phyloP scores from a whole-genome alignment of 2,797 vertebrate species.

The Sebastes flavidus region DNA sequence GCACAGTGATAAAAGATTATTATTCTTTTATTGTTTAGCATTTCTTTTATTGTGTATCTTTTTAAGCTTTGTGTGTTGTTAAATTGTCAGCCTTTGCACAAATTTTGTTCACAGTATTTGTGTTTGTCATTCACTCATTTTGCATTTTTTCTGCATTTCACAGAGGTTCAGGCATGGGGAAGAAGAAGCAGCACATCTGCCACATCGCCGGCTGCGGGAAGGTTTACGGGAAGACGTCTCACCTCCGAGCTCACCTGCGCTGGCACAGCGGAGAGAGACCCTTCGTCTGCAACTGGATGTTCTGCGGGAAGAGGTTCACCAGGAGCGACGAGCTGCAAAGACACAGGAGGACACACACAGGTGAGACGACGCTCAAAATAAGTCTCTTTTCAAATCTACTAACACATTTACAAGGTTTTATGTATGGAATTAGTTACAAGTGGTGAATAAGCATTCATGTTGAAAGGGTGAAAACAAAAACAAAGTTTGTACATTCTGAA shows the following conservation, averaged over 20 bases:
- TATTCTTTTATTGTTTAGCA: not conserved
- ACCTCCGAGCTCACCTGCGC: constrained; percentile 96
- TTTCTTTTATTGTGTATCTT: not conserved
- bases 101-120: not conserved
- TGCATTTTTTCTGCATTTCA: not conserved
- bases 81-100: no score
- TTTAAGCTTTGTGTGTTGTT: not conserved
- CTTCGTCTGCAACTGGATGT: constrained; percentile 98
- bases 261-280: constrained; percentile 99
- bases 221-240: constrained; percentile 95
- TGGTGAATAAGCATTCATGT: not conserved
- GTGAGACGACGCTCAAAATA: constrained; percentile 63
- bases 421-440: not conserved
- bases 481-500: not conserved
- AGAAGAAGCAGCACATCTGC: constrained; percentile 97
- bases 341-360: constrained; percentile 98
- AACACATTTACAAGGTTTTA: not conserved
- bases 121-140: not conserved
- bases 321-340: constrained; percentile 98
- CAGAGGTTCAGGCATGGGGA: constrained; percentile 95
- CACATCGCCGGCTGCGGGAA: constrained; percentile 92
- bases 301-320: constrained; percentile 98
- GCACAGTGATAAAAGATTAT: not conserved
- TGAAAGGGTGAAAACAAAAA: not conserved
- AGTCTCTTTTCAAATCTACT: not conserved